Evolutionary conservation across 2,888 invertebrate species (phyloP), one percentile per base, ranked within the genome.

Genomic region (Willowsia nigromaculata): DNA sequence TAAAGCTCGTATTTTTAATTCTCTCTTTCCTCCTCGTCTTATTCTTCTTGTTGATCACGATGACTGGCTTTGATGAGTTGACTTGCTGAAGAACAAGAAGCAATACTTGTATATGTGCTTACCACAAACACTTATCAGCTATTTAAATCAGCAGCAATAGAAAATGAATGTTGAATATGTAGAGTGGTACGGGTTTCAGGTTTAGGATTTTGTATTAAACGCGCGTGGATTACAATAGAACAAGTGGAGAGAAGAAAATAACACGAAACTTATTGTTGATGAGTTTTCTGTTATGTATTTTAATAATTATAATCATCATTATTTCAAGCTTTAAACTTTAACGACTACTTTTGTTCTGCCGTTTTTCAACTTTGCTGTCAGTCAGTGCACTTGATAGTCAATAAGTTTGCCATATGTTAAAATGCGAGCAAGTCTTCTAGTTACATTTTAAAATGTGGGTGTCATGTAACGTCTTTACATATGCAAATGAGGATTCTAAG

Each of bases 21-120:
- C 76, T 25, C 47, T 74, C 74, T 74, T 74, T 68, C 68, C 68
- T 68, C 22, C 22, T 56, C 56, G 5, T 33, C n/a, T 65, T 65
- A 7, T 11, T 25, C 33, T 22, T 18, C 62, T 27, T 25, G 25
- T 9, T 62, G 59, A 56, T 65, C 37, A 65, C 15, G 65, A 65
- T 74, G 74, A 74, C 74, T 74, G 74, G 74, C 65, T 71, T 76
- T 76, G 47, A 76, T 47, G 47, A 76, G 27, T 76, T 76, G 76
- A 76, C 76, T 76, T 47, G 50, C 33, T 76, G 4, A 50, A 27
- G 25, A 68, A 22, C 1, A 40, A 68, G 65, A 68, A 62, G 15
- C 6, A 62, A 30, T 13, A 62, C 13, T 62, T 27, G 13, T 30
- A n/a, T 15, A 33, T 30, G 22, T 22, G 25, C 50, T n/a, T n/a